Conservation (phyloP, 1,140 invertebrate genomes). For the Ectropis grisescens region DNA sequence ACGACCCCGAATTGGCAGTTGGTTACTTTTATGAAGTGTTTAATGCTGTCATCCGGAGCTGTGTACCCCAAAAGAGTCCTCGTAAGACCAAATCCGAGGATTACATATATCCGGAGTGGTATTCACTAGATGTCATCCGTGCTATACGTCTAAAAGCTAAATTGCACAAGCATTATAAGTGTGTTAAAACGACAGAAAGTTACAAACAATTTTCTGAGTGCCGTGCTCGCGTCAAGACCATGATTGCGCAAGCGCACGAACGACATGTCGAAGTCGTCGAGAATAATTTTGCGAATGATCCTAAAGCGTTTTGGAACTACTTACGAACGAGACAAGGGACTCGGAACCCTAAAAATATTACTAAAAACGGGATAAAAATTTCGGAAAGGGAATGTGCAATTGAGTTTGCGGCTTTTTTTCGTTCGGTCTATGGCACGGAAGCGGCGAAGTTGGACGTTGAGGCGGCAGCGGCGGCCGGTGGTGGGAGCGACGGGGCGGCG, state of each 20-base stretch:
- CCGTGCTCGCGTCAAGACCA: conserved; percentile 4
- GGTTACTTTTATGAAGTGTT: conserved; percentile 7
- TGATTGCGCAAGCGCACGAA: conserved; percentile 1
- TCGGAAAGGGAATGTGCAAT: neutral
- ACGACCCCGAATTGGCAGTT: conserved; percentile 1
- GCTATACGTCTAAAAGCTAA: conserved; percentile 6
- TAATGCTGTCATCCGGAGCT: neutral
- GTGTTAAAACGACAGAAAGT: neutral
- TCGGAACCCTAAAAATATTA: neutral
- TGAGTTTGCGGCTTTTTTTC: neutral
- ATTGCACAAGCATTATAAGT: conserved; percentile 11
- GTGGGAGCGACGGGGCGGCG: neutral
- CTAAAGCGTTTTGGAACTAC: conserved; percentile 12
- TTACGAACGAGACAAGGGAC: conserved; percentile 4
- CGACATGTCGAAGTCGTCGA: conserved; percentile 5
- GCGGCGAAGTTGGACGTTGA: neutral
- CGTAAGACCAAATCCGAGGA: neutral
- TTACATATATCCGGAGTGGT: conserved; percentile 11
- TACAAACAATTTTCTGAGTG: conserved; percentile 6
- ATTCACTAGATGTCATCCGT: conserved; percentile 8
- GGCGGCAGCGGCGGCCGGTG: neutral
- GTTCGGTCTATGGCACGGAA: conserved; percentile 4
- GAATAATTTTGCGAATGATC: conserved; percentile 5
- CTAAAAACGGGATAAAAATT: conserved; percentile 1
- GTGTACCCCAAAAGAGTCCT: conserved; percentile 1